phyloP scores from a whole-genome alignment of 2,888 invertebrate genomes.

The Eremobia ochroleuca region DNA sequence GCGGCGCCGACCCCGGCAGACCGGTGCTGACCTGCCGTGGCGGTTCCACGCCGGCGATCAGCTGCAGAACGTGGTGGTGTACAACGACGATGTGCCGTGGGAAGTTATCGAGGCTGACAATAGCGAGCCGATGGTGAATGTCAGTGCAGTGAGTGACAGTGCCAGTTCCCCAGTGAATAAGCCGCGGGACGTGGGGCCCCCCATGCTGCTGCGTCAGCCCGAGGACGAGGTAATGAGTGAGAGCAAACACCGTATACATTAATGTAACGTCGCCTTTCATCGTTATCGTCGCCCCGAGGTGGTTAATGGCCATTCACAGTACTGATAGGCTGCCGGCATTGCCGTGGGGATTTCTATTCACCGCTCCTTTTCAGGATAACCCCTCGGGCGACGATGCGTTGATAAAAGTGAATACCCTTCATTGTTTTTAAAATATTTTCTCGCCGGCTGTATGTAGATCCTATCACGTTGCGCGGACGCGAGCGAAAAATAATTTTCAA shows the following conservation, averaged over 20 bases:
- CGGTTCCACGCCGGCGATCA: conserved; percentile 89
- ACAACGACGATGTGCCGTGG: conserved; percentile 90
- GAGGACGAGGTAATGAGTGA: conserved; percentile 86
- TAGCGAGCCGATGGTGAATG: conserved; percentile 76
- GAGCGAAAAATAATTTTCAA: conserved; percentile 79
- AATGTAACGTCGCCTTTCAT: conserved; percentile 82
- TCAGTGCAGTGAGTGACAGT: conserved; percentile 90
- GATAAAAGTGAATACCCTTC: conserved; percentile 88
- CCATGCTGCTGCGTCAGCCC: conserved; percentile 86
- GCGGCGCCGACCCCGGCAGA: conserved; percentile 86
- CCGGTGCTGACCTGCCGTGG: conserved; percentile 86
- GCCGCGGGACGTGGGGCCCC: conserved; percentile 84
- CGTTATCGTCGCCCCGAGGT: conserved; percentile 89
- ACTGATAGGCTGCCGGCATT: conserved; percentile 84
- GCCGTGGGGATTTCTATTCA: conserved; percentile 85
- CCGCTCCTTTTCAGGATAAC: conserved; percentile 81
- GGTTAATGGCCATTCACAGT: conserved; percentile 87
- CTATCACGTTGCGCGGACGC: conserved; percentile 77
- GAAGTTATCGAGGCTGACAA: conserved; percentile 84
- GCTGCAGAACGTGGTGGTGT: conserved; percentile 89
- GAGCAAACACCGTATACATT: conserved; percentile 80
- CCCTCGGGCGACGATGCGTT: conserved; percentile 87
- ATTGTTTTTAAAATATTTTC: conserved; percentile 88
- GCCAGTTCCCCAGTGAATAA: conserved; percentile 78
- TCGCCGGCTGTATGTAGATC: conserved; percentile 82